Base-by-base conservation (phyloP, 2,113 vertebrate species). In the Datnioides undecimradiatus region DNA sequence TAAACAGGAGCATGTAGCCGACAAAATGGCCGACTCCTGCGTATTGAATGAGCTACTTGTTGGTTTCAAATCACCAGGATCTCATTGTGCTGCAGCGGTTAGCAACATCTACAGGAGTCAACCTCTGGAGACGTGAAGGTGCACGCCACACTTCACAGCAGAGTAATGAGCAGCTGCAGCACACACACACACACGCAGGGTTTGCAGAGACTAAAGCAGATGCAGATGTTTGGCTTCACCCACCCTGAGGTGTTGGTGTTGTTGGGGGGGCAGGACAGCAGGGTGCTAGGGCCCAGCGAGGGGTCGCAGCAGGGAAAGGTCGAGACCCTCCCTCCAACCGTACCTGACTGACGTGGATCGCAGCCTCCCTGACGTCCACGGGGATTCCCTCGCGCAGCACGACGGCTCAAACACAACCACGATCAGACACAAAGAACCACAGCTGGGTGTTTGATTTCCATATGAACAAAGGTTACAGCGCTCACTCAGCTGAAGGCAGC, bases 251-350 rank as follows among this genome's bases (percentile, higher is more conserved):
- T 34, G 63, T 10, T 8, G 60, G 19, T 23, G 64, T 6, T 33
- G 45, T 52, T 5, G 4, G 23, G n/a, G n/a, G 34, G 31, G 59
- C 5, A 27, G n/a, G 21, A 54, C 45, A 27, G 63, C 57, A 46
- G 64, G 76, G 55, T 0, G 67, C 52, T 2, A 1, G 25, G 58
- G 16, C 33, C 64, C 73, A 60, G 57, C 2, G 2, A 40, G 71
- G 63, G 29, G 75, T 63, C 51, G 3, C 80, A 80, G 64, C 73
- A 75, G 73, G 76, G 25, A 75, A 79, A 76, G 69, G 69, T 79
- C 0, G 4, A 41, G 4, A 71, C 45, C 58, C 33, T 46, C 40
- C 62, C 51, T 41, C 25, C 36, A 77, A 31, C 27, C 0, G 10
- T 6, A 19, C 27, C 16, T 60, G 69, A 62, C 34, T 81, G 80